phyloP scores from a whole-genome alignment of 2,888 invertebrate species.

The Monopis laevigella region DNA sequence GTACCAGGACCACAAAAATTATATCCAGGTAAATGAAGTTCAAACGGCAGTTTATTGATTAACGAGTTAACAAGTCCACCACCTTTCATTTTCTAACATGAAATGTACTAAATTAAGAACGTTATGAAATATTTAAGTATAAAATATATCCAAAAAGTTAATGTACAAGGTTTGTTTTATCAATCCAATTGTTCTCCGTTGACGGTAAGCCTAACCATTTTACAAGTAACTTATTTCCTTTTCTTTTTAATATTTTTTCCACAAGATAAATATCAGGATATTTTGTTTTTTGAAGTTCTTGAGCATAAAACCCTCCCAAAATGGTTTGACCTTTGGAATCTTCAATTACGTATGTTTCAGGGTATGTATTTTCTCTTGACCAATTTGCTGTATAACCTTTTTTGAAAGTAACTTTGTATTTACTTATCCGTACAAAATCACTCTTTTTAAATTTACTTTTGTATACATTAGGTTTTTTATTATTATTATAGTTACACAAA shows the following conservation, averaged over 20 bases:
- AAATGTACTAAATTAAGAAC: background rate
- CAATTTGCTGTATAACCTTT: slow-evolving; percentile 28
- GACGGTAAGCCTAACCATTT: slow-evolving; percentile 16
- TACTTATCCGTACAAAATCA: slow-evolving; percentile 23
- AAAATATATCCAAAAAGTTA: background rate
- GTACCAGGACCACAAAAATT: slow-evolving; percentile 15
- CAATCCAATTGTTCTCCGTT: slow-evolving; percentile 20
- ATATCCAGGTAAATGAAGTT: slow-evolving; percentile 21
- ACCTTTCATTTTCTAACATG: background rate
- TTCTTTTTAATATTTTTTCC: too few relatives aligned
- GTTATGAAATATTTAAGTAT: too few relatives aligned
- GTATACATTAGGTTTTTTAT: background rate
- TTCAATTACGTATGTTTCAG: slow-evolving; percentile 25
- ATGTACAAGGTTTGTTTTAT: slow-evolving; percentile 15
- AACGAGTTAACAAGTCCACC: slow-evolving; percentile 13
- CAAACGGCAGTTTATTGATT: slow-evolving; percentile 14
- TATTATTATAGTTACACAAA: background rate
- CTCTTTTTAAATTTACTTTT: slow-evolving; percentile 20
- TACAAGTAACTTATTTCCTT: slow-evolving; percentile 12
- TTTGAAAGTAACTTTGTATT: slow-evolving; percentile 21
- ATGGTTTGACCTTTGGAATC: slow-evolving; percentile 25
- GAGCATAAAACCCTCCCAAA: slow-evolving; percentile 28
- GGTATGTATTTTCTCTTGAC: slow-evolving; percentile 27
- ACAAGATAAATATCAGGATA: slow-evolving; percentile 28
- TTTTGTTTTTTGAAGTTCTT: slow-evolving; percentile 27